A percentile compares a stretch with the other conserved stretches of the same genome.
Conservation (phyloP, 2,888 invertebrate genomes). For the Spodoptera littoralis region DNA sequence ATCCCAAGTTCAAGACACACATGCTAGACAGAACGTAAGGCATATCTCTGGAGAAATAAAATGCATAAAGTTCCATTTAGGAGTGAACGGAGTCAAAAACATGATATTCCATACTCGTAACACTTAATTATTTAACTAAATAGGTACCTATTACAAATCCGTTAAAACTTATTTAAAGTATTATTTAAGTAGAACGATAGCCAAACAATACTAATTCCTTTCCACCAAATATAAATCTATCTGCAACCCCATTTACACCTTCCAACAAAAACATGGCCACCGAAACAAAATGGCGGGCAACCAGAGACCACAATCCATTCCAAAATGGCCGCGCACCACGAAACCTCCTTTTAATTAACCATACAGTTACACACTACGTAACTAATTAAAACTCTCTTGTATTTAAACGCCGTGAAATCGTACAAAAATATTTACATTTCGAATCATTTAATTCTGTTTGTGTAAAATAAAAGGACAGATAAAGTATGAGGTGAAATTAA, state of each 20-base stretch:
- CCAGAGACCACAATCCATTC: conserved; percentile 35
- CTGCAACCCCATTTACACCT: background rate
- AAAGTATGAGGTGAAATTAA: conserved; percentile 65
- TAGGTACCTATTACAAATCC: no score
- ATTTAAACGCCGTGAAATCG: conserved; percentile 29
- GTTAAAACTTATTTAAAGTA: no score
- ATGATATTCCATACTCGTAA: no score
- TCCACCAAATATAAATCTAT: background rate
- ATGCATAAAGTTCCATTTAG: no score
- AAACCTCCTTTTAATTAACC: conserved; percentile 37
- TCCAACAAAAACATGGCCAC: conserved; percentile 1
- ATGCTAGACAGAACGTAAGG: no score
- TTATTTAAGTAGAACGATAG: background rate
- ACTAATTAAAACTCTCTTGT: conserved; percentile 28
- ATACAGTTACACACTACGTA: background rate
- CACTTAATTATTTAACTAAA: no score
- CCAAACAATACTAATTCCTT: background rate
- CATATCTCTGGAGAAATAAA: no score
- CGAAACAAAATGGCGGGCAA: conserved; percentile 12
- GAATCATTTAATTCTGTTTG: conserved; percentile 42
- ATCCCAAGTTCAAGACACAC: no score
- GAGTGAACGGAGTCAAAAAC: no score
- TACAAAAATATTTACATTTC: conserved; percentile 46
- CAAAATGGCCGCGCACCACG: conserved; percentile 17
- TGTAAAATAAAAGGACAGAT: conserved; percentile 42